Evolutionary conservation across 37 sponge, comb jelly and placozoan genomes (phyloP).

Genomic region (Petrosia ficiformis): DNA sequence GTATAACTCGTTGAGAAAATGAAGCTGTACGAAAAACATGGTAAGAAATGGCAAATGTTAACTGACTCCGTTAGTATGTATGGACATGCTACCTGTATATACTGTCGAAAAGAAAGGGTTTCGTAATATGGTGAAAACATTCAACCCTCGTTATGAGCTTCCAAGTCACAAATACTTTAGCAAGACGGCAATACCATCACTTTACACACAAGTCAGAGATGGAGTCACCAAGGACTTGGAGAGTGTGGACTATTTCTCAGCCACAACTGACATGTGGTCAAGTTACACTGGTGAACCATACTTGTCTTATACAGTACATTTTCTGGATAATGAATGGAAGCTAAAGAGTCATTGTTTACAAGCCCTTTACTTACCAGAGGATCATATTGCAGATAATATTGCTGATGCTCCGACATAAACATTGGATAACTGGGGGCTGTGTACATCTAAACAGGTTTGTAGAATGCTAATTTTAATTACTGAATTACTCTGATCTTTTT

Average conservation of each 20-base stretch:
- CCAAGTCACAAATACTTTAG: conserved; percentile 9
- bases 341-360: conserved; percentile 15
- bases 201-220: not conserved
- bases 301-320: conserved; percentile 40
- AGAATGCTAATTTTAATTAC: not conserved
- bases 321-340: conserved; percentile 12
- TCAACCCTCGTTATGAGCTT: conserved; percentile 9
- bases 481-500: not conserved
- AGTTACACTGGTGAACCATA: conserved; percentile 23
- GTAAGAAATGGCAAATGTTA: not conserved
- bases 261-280: conserved; percentile 47
- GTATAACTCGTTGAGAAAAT: not conserved
- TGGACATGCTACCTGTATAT: conserved; percentile 8
- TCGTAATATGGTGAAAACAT: not conserved
- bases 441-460: conserved; percentile 12
- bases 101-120: conserved; percentile 9
- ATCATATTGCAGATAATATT: conserved; percentile 32
- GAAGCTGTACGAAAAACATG: not conserved
- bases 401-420: conserved; percentile 12
- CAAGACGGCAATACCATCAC: not conserved
- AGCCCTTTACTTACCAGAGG: conserved; percentile 25
- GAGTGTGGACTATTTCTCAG: conserved; percentile 10
- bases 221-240: conserved; percentile 5
- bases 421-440: conserved; percentile 14
- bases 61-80: conserved; percentile 1